Evolutionary conservation across 2,888 invertebrate species (phyloP), one percentile per base, ranked within the genome.

Genomic region (Ischnura elegans): DNA sequence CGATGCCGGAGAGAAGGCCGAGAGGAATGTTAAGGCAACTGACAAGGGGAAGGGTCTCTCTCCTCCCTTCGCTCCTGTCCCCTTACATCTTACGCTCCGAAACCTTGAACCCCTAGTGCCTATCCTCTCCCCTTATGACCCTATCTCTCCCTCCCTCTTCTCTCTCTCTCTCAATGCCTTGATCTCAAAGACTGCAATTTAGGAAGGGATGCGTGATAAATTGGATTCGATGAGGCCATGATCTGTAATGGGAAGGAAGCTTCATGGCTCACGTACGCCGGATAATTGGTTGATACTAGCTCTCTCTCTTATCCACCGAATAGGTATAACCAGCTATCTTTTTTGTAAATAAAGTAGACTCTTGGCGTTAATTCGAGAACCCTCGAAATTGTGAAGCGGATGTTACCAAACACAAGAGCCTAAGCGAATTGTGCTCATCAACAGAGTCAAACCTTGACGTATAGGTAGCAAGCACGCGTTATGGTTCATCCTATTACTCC

Each of bases 181-280:
- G 76, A 76, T 76, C 86, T 86, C 45, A 46, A 86, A 45, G 86
- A 86, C 46, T 86, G 86, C 86, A 86, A 45, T 43, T 86, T 86
- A n/a, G 86, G n/a, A 86, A 45, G 86, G 86, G 86, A 86, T n/a
- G 86, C 86, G 86, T 86, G 86, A 86, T 86, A 86, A 86, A 86
- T 86, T 86, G 86, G 86, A 86, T 86, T 86, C 45, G 86, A 86
- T 46, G 86, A 5, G 43, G 46, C 46, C 86, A 45, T 86, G 86
- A n/a, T 76, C 76, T 76, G 76, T n/a, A 76, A 76, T 36, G 46
- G 46, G 45, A 25, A 45, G 45, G 86, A 86, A 86, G 21, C 86
- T 46, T 86, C 86, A 86, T 46, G 86, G 86, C 43, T 43, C 86
- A 86, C 86, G 86, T 86, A 25, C n/a, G 45, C n/a, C 46, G 43